Evolutionary conservation across 2,797 vertebrate genomes (phyloP), one percentile per base, ranked within the genome.

Genomic region (Sebastiscus tertius): DNA sequence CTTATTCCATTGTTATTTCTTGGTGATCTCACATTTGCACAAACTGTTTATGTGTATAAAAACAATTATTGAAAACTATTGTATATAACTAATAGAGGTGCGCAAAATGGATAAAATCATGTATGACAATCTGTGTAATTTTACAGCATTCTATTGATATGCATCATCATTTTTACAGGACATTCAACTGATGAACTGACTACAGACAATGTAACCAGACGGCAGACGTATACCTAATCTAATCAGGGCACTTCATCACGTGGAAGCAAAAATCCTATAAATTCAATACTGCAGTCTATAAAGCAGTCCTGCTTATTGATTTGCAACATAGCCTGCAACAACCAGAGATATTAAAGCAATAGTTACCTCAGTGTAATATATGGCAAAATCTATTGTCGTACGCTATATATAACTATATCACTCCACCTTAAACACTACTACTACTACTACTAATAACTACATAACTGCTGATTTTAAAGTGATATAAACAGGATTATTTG

Each of bases 301-400:
- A 90, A 90, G 80, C 67, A 64, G 71, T 34, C 34, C 60, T 49
- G 20, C 73, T 66, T 77, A 89, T 81, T 86, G 88, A 92, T 88
- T 67, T 73, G 72, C 26, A 77, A 49, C 55, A 55, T 55, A 34
- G 71, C 56, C 60, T 76, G 49, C 39, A 62, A 77, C 66, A 72
- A 68, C n/a, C 14, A 49, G 14, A 61, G 39, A 75, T 33, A 71
- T 77, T 61, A 78, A 63, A 87, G 75, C 60, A 63, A 66, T 42
- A 72, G 79, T 49, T 62, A 66, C 59, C 61, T 58, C 66, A 39
- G 33, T 46, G 24, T 24, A 26, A 58, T 22, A 10, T 26, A 1
- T 27, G 13, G 22, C 2, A 3, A 8, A 18, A 18, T 22, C 0
- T n/a, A 52, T 14, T 62, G 2, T 36, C 20, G 24, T 14, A 33